These are phyloP conservation scores for Lasiommata megera DNA, from an alignment of 2,888 invertebrate genomes.

Conservation along the genomic window DNA sequence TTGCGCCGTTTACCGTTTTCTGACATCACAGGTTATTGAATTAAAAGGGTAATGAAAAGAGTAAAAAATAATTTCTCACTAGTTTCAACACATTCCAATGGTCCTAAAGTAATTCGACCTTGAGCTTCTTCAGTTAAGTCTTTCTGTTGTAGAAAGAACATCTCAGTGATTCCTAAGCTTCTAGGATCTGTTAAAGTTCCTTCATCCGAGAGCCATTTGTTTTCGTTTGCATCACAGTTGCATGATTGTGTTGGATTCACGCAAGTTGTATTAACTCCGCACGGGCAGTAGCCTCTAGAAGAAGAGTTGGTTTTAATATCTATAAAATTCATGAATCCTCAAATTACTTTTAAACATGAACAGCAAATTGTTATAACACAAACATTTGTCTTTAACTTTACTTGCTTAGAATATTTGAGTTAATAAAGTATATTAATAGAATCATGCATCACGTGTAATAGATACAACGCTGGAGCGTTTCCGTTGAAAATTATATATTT, in stretches of 20 bases:
- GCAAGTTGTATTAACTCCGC: constrained; percentile 90
- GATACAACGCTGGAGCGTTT: no score
- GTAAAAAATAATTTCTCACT: constrained; percentile 81
- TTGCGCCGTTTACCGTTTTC: no score
- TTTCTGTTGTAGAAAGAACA: constrained; percentile 94
- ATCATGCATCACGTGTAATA: no score
- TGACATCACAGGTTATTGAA: no score
- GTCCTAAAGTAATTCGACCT: constrained; percentile 93
- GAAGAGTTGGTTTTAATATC: background rate
- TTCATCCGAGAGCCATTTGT: constrained; percentile 94
- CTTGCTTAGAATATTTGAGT: no score
- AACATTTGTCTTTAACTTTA: no score
- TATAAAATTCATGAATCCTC: no score
- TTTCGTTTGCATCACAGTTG: constrained; percentile 94
- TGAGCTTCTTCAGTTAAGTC: constrained; percentile 91
- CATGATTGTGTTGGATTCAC: constrained; percentile 91
- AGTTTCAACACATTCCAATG: constrained; percentile 96
- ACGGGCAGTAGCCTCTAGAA: constrained; percentile 86
- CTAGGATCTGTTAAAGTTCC: constrained; percentile 90
- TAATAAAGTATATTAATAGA: no score
- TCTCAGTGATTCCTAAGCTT: constrained; percentile 93
- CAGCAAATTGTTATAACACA: no score
- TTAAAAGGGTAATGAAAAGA: no score
- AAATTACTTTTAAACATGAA: no score
- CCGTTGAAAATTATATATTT: no score